Base-by-base conservation (phyloP, 2,888 invertebrate species). In the Drosophila greeni region DNA sequence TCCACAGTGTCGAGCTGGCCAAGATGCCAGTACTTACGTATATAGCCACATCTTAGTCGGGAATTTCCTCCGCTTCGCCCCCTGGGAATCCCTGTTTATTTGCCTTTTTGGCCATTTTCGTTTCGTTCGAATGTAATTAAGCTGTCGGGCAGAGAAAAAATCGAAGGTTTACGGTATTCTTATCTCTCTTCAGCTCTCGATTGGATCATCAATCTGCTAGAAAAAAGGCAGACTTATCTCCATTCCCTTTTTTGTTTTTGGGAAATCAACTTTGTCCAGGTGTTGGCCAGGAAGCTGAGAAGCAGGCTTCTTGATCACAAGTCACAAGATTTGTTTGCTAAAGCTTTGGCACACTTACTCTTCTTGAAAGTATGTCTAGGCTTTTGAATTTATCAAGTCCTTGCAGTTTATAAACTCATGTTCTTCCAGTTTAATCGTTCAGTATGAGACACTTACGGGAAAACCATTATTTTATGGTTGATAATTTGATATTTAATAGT, bases 101-200 rank as follows among this genome's bases (percentile, higher is more conserved):
- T 70, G 64, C 48, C 52, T 51, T 61, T 65, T 54, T 69, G 61
- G 56, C 61, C 59, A 58, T 54, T 77, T 74, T 70, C 66, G 52
- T 26, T 42, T 42, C 24, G 24, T 42, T 42, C 53, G 62, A 65
- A 66, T 82, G 82, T 79, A 78, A 79, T 84, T 84, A 84, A 72
- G 72, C 72, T 76, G 73, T 69, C 61, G 53, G 43, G 37, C 66
- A n/a, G 18, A 26, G 43, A 9, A 61, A 29, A 62, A 61, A 48
- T 40, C 23, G 26, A 62, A 40, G 39, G 20, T 29, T 61, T 61
- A 29, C 49, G 20, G 26, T 33, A 49, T 14, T 45, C 18, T 7
- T 9, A 61, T 23, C 47, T n/a, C 12, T n/a, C 14, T 12, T 59
- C 31, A 12, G n/a, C 11, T 12, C 8, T 39, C 18, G 6, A 51